phyloP scores from a whole-genome alignment of 2,113 vertebrate species.

The Prietella phreatophila region DNA sequence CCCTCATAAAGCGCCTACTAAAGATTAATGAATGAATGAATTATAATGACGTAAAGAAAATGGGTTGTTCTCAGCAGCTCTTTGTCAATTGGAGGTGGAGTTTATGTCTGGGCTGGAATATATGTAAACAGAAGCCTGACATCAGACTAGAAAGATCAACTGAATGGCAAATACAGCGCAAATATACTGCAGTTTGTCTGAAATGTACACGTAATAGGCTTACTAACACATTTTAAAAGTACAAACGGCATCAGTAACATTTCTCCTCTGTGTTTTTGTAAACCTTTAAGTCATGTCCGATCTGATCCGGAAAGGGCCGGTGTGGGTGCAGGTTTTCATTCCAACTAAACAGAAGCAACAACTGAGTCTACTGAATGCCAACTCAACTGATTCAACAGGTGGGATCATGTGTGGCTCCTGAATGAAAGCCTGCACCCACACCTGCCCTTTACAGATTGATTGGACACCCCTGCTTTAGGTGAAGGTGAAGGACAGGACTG shows the following conservation, averaged over 20 bases:
- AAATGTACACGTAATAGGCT: not conserved
- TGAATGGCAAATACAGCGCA: not conserved
- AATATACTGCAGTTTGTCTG: not conserved
- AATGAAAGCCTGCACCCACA: too few relatives aligned
- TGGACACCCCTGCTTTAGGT: not conserved
- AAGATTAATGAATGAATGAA: not conserved
- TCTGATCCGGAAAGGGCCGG: too few relatives aligned
- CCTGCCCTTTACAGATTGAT: too few relatives aligned
- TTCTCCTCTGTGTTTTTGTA: not conserved
- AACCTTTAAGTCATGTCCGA: not conserved
- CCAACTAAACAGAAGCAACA: too few relatives aligned
- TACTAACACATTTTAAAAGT: not conserved
- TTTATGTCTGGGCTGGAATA: not conserved
- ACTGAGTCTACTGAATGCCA: too few relatives aligned
- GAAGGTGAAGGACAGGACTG: conserved; percentile 10
- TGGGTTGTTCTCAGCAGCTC: not conserved
- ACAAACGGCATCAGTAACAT: not conserved
- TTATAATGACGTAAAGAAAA: not conserved
- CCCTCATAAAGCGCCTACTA: not conserved
- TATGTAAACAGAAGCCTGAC: not conserved
- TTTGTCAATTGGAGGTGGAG: not conserved
- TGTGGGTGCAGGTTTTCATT: too few relatives aligned
- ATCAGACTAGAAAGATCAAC: not conserved
- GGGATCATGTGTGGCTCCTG: too few relatives aligned
- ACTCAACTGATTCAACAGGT: too few relatives aligned